Evolutionary conservation across 2,888 invertebrate species (phyloP).

Genomic region (Erebia ligea): DNA sequence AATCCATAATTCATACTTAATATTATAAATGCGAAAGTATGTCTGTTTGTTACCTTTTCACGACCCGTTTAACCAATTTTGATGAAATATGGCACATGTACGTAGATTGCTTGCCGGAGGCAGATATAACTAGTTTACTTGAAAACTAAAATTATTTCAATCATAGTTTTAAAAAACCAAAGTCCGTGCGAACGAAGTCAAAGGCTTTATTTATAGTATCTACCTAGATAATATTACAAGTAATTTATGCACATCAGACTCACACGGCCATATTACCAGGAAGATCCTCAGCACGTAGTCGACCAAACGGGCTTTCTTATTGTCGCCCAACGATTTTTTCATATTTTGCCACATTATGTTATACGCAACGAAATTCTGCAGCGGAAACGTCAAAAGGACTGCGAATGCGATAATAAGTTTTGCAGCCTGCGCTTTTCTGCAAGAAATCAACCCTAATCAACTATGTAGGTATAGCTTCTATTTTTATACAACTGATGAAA

Average conservation of each 20-base stretch:
- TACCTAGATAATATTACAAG: no score
- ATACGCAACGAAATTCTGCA: conserved; percentile 95
- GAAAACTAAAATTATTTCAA: no score
- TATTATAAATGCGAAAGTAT: neutral
- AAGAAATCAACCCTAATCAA: conserved; percentile 33
- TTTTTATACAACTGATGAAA: neutral
- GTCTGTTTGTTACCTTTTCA: neutral
- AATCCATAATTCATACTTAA: no score
- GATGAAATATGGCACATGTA: no score
- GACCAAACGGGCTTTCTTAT: conserved; percentile 45
- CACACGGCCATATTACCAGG: conserved; percentile 60
- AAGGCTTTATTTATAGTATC: no score
- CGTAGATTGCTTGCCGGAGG: no score
- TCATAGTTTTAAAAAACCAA: no score
- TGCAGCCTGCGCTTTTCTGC: conserved; percentile 85
- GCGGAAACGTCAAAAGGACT: conserved; percentile 92
- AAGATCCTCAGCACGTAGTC: conserved; percentile 54
- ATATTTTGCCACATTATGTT: conserved; percentile 86
- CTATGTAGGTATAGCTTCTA: conserved; percentile 6
- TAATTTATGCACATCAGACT: conserved; percentile 41
- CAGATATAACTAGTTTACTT: no score
- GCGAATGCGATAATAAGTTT: conserved; percentile 85
- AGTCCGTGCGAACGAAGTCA: no score
- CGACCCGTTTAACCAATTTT: no score
- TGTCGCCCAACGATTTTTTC: conserved; percentile 58